phyloP scores from a whole-genome alignment of 2,113 vertebrate genomes.

The Sylvilagus bachmani region DNA sequence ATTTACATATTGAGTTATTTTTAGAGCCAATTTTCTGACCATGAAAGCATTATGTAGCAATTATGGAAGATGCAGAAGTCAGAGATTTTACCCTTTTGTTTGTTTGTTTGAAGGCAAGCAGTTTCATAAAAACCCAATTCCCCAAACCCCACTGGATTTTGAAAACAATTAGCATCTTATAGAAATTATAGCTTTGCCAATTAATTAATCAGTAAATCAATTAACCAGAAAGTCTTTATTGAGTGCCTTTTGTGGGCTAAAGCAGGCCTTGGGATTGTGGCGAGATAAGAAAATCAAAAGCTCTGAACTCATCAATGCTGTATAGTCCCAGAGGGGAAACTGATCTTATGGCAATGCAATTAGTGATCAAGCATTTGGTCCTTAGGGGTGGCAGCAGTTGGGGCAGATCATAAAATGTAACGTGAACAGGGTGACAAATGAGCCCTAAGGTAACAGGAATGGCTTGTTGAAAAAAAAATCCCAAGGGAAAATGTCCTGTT shows the following conservation, averaged over 20 bases:
- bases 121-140: constrained; percentile 47
- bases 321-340: constrained; percentile 15
- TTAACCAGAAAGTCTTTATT: constrained; percentile 57
- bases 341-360: constrained; percentile 12
- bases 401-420: background rate
- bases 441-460: background rate
- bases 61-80: constrained; percentile 48
- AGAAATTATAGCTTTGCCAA: constrained; percentile 66
- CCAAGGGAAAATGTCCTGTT: background rate
- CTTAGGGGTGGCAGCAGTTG: background rate
- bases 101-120: constrained; percentile 5
- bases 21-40: constrained; percentile 66
- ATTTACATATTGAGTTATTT: constrained; percentile 70
- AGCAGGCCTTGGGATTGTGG: background rate
- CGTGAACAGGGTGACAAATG: background rate
- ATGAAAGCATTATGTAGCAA: constrained; percentile 54
- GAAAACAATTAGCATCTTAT: constrained; percentile 40
- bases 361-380: constrained; percentile 39
- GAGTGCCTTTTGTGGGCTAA: constrained; percentile 33
- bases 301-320: constrained; percentile 52
- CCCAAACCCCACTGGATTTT: constrained; percentile 34
- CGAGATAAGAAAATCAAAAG: constrained; percentile 58
- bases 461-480: background rate
- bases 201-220: constrained; percentile 76
- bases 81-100: background rate